Evolutionary conservation across 2,888 invertebrate genomes (phyloP).

Genomic region (Hipparchia sbordonii): DNA sequence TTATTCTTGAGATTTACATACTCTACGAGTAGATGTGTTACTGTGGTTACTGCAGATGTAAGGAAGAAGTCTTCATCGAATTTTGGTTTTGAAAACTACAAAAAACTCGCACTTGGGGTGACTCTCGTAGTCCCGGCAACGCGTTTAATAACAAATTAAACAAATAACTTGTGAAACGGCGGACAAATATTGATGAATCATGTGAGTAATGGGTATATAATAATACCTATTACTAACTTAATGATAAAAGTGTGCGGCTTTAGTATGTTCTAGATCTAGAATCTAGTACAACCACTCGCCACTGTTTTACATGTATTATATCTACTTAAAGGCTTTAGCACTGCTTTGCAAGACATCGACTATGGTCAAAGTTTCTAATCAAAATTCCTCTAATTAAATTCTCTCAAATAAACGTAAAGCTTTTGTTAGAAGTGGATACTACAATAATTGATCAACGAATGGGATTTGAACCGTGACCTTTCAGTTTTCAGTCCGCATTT

Average conservation of each 20-base stretch:
- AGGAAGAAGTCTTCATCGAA: background rate
- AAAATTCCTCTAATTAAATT: too few species aligned
- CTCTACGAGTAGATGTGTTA: background rate
- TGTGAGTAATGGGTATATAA: slow-evolving; percentile 26
- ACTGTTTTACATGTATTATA: background rate
- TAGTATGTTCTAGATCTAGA: slow-evolving; percentile 5
- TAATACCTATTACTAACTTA: slow-evolving; percentile 17
- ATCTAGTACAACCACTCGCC: background rate
- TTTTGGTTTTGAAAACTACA: background rate
- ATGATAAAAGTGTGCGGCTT: background rate
- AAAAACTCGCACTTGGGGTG: slow-evolving; percentile 15
- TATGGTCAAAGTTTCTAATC: too few species aligned
- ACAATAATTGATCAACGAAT: too few species aligned
- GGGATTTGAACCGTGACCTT: too few species aligned
- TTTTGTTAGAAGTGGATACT: too few species aligned
- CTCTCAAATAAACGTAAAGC: too few species aligned
- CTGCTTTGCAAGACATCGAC: background rate
- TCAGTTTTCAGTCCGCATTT: too few species aligned
- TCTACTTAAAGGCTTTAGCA: too few species aligned
- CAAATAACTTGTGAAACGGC: slow-evolving; percentile 32
- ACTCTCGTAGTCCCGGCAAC: slow-evolving; percentile 56
- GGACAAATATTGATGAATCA: slow-evolving; percentile 34
- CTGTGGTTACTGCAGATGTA: background rate
- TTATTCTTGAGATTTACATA: too few species aligned
- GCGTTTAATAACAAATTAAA: slow-evolving; percentile 71